Percentiles rank a stretch among this genome's conserved stretches.
These are phyloP conservation scores for Pinna nobilis DNA, from an alignment of 1,140 invertebrate species.

Conservation along the genomic window DNA sequence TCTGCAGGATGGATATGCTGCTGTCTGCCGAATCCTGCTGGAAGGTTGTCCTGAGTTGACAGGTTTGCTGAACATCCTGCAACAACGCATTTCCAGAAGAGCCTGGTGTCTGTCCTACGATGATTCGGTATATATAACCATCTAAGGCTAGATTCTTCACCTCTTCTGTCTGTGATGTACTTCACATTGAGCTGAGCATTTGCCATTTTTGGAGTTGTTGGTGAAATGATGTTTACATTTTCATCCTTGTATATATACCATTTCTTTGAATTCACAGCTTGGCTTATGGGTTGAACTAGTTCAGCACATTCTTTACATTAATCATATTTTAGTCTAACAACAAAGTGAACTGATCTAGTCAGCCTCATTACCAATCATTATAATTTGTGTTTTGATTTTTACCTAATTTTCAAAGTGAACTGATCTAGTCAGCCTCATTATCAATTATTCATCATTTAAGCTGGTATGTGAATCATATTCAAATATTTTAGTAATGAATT, in stretches of 20 bases:
- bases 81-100: slow-evolving; percentile 13
- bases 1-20: slow-evolving; percentile 21
- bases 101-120: not conserved
- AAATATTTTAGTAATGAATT: too few relatives aligned
- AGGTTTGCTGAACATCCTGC: not conserved
- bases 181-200: slow-evolving; percentile 1
- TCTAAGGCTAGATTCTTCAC: not conserved
- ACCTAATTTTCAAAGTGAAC: too few relatives aligned
- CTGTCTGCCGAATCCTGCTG: slow-evolving; percentile 7
- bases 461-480: too few relatives aligned
- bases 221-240: not conserved
- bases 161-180: not conserved
- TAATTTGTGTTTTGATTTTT: too few relatives aligned
- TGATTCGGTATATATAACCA: not conserved
- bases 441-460: too few relatives aligned
- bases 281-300: not conserved
- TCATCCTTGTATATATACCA: not conserved
- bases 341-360: too few relatives aligned
- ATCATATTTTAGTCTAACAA: not conserved
- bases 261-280: slow-evolving; percentile 7
- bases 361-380: too few relatives aligned
- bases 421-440: too few relatives aligned
- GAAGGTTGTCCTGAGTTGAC: slow-evolving; percentile 6
- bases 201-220: slow-evolving; percentile 1
- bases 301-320: not conserved